Base-by-base conservation (phyloP, 2,888 invertebrate species). In the Cryptus armator region DNA sequence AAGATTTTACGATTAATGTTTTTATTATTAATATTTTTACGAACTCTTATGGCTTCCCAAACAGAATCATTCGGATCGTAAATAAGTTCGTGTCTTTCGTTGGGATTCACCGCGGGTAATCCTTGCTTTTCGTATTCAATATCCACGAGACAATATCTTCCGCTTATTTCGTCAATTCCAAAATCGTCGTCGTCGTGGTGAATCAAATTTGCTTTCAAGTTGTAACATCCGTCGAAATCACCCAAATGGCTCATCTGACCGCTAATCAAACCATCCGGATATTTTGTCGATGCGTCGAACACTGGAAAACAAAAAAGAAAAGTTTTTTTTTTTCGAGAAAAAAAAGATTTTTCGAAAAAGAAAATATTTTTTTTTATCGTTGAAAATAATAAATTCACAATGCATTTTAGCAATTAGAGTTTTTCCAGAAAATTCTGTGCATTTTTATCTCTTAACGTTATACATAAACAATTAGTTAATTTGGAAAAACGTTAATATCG, bases 171-270 rank as follows among this genome's bases (percentile, higher is more conserved):
- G 44, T 59, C 59, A 9, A 48, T 9, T 29, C 29, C 37, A 62
- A 37, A 19, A 51, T 74, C 62, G 16, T 24, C n/a, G 10, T 81
- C 37, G 43, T 78, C 77, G 66, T 72, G 9, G 37, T 29, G 66
- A 1, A 85, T 59, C 12, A 90, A 29, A 44, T 70, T 87, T 0
- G 85, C 83, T 48, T 87, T 83, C 44, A 92, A 83, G 53, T 89
- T 79, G 85, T 89, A 90, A 84, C 92, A 92, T 53, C 91, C 89
- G 71, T 92, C 92, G 64, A 92, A 92, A 66, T 89, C 91, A n/a
- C 92, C 92, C 14, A 90, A 87, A 81, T 92, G 91, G 24, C 89
- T 86, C 3, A 90, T 91, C 29, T 90, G 86, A 3, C 92, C 92
- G 19, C 89, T 89, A 44, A 92, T 83, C 56, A 91, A 86, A n/a